These are phyloP conservation scores for Psittacula echo DNA, from an alignment of 2,797 vertebrate species.

Conservation along the genomic window DNA sequence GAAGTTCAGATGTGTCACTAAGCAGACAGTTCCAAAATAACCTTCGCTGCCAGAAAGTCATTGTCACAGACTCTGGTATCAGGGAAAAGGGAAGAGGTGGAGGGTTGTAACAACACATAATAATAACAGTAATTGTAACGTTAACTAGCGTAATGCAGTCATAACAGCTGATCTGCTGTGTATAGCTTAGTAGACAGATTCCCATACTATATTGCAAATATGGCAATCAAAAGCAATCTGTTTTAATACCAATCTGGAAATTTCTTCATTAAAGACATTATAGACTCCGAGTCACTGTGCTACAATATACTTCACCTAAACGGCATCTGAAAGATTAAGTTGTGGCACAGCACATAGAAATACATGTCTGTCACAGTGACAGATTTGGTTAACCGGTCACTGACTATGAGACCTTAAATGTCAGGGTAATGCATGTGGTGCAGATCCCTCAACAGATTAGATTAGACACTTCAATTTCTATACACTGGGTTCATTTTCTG, in stretches of 20 bases:
- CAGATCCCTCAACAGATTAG: slow-evolving; percentile 46
- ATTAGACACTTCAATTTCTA: slow-evolving; percentile 54
- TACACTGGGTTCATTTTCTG: slow-evolving; percentile 14
- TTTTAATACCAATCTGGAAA: not conserved
- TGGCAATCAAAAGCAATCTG: not conserved
- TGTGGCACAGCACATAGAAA: slow-evolving; percentile 44
- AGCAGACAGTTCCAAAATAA: slow-evolving; percentile 64
- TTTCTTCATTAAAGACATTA: slow-evolving; percentile 23
- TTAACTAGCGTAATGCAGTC: not conserved
- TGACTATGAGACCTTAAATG: slow-evolving; percentile 50
- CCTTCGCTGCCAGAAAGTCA: slow-evolving; percentile 55
- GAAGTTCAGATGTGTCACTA: slow-evolving; percentile 22
- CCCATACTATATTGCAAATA: slow-evolving; percentile 12
- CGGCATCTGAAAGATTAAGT: not conserved
- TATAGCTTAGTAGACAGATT: not conserved
- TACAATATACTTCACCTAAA: not conserved
- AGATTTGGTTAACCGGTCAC: slow-evolving; percentile 58
- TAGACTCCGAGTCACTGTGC: not conserved
- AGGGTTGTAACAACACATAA: slow-evolving; percentile 27
- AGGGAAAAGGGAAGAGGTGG: not conserved
- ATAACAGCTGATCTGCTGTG: slow-evolving; percentile 22
- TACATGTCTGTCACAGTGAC: slow-evolving; percentile 41
- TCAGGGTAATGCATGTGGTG: slow-evolving; percentile 44
- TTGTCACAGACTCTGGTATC: slow-evolving; percentile 3
- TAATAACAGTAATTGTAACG: slow-evolving; percentile 54